Evolutionary conservation across 2,888 invertebrate species (phyloP).

Genomic region (Atrina japonica): DNA sequence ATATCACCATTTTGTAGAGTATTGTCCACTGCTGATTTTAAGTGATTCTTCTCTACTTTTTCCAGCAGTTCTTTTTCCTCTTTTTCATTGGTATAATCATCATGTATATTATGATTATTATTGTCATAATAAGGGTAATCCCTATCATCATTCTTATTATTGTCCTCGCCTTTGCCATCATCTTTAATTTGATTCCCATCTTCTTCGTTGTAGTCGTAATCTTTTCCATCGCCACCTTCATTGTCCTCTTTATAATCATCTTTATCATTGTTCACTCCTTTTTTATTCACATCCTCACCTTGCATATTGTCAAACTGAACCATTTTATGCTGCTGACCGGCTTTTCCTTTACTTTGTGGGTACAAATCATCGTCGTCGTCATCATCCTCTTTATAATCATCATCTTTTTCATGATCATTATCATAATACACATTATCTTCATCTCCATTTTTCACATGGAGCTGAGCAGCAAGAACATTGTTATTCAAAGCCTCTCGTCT

Average conservation of each 20-base stretch:
- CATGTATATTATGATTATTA: constrained; percentile 29
- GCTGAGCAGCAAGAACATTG: constrained; percentile 35
- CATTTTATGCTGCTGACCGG: constrained; percentile 56
- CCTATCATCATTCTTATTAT: constrained; percentile 46
- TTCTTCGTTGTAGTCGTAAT: constrained; percentile 59
- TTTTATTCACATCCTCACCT: constrained; percentile 46
- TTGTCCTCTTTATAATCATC: constrained; percentile 48
- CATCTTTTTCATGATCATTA: constrained; percentile 47
- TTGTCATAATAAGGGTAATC: constrained; percentile 30
- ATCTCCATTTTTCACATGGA: constrained; percentile 29
- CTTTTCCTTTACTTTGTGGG: constrained; percentile 45
- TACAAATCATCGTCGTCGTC: constrained; percentile 47
- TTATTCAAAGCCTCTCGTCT: constrained; percentile 37
- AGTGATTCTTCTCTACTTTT: neutral
- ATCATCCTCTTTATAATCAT: constrained; percentile 51
- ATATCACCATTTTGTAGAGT: neutral
- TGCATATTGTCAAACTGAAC: constrained; percentile 58
- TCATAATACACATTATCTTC: constrained; percentile 24
- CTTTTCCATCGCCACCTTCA: constrained; percentile 50
- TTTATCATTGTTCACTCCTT: constrained; percentile 49
- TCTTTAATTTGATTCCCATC: constrained; percentile 55
- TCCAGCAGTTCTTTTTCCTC: constrained; percentile 21
- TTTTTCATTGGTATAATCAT: constrained; percentile 9
- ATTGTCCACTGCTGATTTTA: neutral
- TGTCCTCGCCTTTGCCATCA: constrained; percentile 51